Base-by-base conservation (phyloP, 2,797 vertebrate species). In the Lithobates sylvaticus region DNA sequence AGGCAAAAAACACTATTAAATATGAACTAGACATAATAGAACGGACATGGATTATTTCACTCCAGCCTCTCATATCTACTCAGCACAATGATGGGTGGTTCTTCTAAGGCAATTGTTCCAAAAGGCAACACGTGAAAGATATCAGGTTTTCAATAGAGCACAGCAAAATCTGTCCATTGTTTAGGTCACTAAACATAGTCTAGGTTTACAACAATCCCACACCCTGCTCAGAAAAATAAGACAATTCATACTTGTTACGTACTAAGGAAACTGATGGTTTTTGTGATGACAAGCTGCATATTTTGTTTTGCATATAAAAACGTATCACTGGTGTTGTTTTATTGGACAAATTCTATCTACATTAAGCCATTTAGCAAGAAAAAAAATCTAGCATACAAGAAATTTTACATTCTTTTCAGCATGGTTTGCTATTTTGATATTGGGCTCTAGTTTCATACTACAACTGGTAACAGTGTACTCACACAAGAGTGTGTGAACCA, bases 121-220 rank as follows among this genome's bases (percentile, higher is more conserved):
- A 78, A 68, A 64, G 50, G 26, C 50, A 39, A 36, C 67, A 72
- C 29, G 73, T 70, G 74, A 84, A 84, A 69, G 83, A 84, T 84
- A 84, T 76, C 74, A 71, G 65, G 76, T 84, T 78, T 78, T 23
- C 42, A 78, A 78, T 78, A 72, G 34, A 72, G 27, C 32, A 72
- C 69, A 64, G 15, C 39, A 71, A 78, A 78, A 27, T 71, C 34
- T 72, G n/a, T 44, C 84, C 32, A 85, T 85, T 85, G 84, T 85
- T 67, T 85, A 78, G 29, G 58, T 9, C 23, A 18, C 76, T 84
- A 78, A 72, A 69, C 73, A 79, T 79, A 85, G 69, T n/a, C 44
- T 36, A 79, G 15, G n/a, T 47, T 70, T 29, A 34, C 73, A 78
- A 72, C 13, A 18, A 65, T 72, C 84, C 76, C 84, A 85, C 84